Evolutionary conservation across 2,113 vertebrate species (phyloP).

Genomic region (Myxocyprinus asiaticus): DNA sequence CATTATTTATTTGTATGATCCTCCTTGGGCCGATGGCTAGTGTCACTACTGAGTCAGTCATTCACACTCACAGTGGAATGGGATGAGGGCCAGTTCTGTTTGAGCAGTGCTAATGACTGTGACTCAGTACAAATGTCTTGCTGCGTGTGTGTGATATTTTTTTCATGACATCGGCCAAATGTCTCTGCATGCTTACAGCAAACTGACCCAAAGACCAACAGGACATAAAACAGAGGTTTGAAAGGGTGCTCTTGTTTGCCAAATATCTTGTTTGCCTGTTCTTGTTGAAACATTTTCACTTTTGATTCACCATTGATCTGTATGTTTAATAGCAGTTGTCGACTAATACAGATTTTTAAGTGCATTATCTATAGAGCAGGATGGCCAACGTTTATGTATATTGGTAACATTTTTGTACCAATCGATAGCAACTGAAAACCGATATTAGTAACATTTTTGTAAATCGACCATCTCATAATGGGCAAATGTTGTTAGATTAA

Average conservation of each 20-base stretch:
- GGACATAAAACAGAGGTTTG: not conserved
- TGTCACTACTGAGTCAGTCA: not conserved
- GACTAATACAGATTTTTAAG: no score
- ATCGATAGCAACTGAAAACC: no score
- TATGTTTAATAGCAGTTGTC: no score
- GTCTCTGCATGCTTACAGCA: not conserved
- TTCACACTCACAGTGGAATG: conserved; percentile 41
- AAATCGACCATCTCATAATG: no score
- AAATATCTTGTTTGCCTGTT: not conserved
- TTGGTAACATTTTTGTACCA: no score
- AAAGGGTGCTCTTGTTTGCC: not conserved
- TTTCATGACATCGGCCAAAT: conserved; percentile 13
- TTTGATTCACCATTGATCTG: not conserved
- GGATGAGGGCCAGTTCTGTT: conserved; percentile 64
- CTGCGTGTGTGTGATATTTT: conserved; percentile 7
- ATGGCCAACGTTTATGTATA: no score
- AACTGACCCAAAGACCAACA: conserved; percentile 2
- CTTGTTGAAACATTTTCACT: not conserved
- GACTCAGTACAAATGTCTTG: conserved; percentile 67
- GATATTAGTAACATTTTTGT: no score
- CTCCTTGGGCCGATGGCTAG: no score
- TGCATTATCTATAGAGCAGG: no score
- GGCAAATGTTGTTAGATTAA: no score
- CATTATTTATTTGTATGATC: no score
- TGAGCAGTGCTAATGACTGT: conserved; percentile 70